Conservation (phyloP, 2,797 vertebrate genomes). For the Paedocypris micromegethes region DNA sequence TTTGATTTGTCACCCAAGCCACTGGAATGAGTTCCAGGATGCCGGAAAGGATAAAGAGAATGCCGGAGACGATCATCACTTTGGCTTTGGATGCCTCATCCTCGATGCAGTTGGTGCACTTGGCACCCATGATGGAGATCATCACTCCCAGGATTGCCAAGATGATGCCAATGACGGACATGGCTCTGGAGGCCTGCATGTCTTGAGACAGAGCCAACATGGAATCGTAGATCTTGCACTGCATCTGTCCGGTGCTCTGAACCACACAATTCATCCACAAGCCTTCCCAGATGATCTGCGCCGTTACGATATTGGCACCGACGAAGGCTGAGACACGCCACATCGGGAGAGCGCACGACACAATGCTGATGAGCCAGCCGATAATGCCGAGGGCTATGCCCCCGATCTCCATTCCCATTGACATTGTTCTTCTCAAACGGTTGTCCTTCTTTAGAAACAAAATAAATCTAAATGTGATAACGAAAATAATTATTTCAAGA, state of each 20-base stretch:
- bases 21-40: constrained; percentile 82
- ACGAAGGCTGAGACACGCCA: constrained; percentile 87
- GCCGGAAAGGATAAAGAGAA: constrained; percentile 78
- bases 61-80: constrained; percentile 84
- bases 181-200: constrained; percentile 84
- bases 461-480: background rate
- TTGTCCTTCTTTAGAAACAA: constrained; percentile 9
- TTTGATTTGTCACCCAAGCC: constrained; percentile 82
- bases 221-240: constrained; percentile 86
- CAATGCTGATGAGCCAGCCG: constrained; percentile 79
- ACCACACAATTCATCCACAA: constrained; percentile 86
- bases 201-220: constrained; percentile 77
- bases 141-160: constrained; percentile 75
- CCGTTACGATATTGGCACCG: constrained; percentile 85
- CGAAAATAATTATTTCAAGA: too few species aligned
- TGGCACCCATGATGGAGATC: constrained; percentile 84
- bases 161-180: constrained; percentile 80
- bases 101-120: constrained; percentile 92
- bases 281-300: constrained; percentile 80
- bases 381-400: constrained; percentile 77
- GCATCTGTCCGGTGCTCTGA: constrained; percentile 90
- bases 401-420: constrained; percentile 88
- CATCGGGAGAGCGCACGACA: constrained; percentile 84
- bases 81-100: constrained; percentile 83
- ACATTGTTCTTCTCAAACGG: constrained; percentile 67